These are phyloP conservation scores for Dallia pectoralis DNA, from an alignment of 2,797 vertebrate species.

Conservation along the genomic window DNA sequence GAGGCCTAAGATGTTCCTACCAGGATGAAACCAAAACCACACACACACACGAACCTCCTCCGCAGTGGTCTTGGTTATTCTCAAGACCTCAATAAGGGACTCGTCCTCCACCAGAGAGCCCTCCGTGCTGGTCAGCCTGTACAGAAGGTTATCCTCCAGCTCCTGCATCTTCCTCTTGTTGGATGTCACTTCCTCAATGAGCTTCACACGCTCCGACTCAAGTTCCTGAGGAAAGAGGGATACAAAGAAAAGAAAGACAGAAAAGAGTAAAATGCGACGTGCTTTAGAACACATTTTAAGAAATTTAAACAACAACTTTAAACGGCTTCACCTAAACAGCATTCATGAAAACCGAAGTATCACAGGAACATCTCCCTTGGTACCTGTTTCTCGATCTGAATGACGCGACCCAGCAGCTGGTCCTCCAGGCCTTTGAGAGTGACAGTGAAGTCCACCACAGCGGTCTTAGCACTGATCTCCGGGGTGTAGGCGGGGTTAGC, in stretches of 20 bases:
- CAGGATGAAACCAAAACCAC: neutral
- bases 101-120: slow-evolving; percentile 84
- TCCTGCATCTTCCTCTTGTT: slow-evolving; percentile 87
- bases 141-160: slow-evolving; percentile 83
- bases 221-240: slow-evolving; percentile 70
- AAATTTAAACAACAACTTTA: too few relatives aligned
- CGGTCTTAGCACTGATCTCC: slow-evolving; percentile 80
- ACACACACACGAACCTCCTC: slow-evolving; percentile 72
- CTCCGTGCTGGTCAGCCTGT: slow-evolving; percentile 79
- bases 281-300: too few relatives aligned
- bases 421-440: slow-evolving; percentile 82
- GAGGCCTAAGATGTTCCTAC: neutral
- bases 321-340: neutral
- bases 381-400: slow-evolving; percentile 83
- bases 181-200: slow-evolving; percentile 81
- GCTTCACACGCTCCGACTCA: slow-evolving; percentile 80
- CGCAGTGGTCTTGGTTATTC: slow-evolving; percentile 79
- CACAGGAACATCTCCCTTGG: slow-evolving; percentile 9
- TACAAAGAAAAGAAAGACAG: neutral
- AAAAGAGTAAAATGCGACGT: neutral
- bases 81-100: slow-evolving; percentile 81
- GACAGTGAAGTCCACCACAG: slow-evolving; percentile 85
- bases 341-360: neutral
- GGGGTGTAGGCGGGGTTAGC: slow-evolving; percentile 84
- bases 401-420: slow-evolving; percentile 84